phyloP scores from a whole-genome alignment of 1,140 invertebrate species.

The Drosophila nannoptera region DNA sequence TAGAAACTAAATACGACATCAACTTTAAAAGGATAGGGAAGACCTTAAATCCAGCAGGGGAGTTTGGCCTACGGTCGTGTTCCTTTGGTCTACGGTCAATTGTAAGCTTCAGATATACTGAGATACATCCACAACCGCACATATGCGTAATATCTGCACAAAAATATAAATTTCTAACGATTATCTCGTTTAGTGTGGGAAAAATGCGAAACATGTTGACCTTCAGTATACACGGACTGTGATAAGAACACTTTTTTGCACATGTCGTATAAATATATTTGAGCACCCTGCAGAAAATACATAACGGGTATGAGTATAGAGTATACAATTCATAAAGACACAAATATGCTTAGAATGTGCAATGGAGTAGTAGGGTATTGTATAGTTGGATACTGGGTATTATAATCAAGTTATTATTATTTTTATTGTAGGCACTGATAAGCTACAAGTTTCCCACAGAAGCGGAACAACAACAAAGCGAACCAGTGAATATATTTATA shows the following conservation, averaged over 20 bases:
- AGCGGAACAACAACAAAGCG: constrained; percentile 12
- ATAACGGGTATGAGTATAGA: no score
- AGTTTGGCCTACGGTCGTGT: no score
- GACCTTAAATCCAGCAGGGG: no score
- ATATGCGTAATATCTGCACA: not conserved
- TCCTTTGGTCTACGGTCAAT: no score
- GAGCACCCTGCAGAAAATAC: not conserved
- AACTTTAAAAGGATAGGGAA: no score
- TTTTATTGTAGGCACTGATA: constrained; percentile 21
- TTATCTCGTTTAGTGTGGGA: constrained; percentile 28
- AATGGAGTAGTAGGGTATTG: not conserved
- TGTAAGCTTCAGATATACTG: no score
- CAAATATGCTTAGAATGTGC: no score
- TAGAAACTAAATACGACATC: no score
- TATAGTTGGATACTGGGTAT: not conserved
- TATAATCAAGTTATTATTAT: constrained; percentile 1
- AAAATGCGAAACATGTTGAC: constrained; percentile 29
- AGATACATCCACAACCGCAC: no score
- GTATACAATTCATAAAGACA: no score
- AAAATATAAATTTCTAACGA: constrained; percentile 14
- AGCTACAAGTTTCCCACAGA: constrained; percentile 39
- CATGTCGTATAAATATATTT: constrained; percentile 1
- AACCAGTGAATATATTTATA: constrained; percentile 19
- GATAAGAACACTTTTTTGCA: constrained; percentile 33
- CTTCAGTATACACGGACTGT: constrained; percentile 17